Base-by-base conservation (phyloP, 2,113 vertebrate genomes). In the Sialia sialis region DNA sequence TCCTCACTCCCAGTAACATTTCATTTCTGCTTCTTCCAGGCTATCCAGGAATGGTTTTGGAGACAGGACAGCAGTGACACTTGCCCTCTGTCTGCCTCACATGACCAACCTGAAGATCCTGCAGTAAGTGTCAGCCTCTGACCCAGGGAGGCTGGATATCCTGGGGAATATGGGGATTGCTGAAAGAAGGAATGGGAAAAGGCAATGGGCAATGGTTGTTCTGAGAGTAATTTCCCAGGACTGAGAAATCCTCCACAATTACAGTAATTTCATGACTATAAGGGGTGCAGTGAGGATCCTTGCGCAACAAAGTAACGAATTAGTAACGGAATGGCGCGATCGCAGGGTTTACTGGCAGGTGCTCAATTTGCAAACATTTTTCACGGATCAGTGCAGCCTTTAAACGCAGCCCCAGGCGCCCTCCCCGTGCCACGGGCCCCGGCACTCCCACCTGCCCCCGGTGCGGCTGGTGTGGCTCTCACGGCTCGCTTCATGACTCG, bases 21-120 rank as follows among this genome's bases (percentile, higher is more conserved):
- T 51, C 6, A 13, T 90, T 89, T 52, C 72, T 86, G 39, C 56
- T 19, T 76, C 52, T 96, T 95, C 54, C 95, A 99, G 99, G 30
- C 96, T 99, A 6, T 97, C 98, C 39, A 87, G 56, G 78, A 99
- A 99, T 75, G 54, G 1, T 32, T 97, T 99, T 32, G 98, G 97
- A n/a, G 92, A 97, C 39, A 70, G 70, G 72, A 97, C 97, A n/a
- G 98, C 97, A 68, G 83, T 88, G 84, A 91, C 29, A 59, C 98
- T 99, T 94, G 96, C 98, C 34, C 80, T 83, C 26, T 84, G 96
- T 54, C 96, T 99, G 23, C 98, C 98, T 6, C 90, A 8, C 8
- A 75, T 97, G 75, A 51, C 77, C 39, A 87, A 60, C 54, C 96
- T 99, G 85, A 95, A 94, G 68, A 86, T 98, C 70, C 94, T 99